Percentiles rank a stretch among this genome's conserved stretches.
Evolutionary conservation across 2,113 vertebrate genomes (phyloP).

Genomic region (Neofelis nebulosa): DNA sequence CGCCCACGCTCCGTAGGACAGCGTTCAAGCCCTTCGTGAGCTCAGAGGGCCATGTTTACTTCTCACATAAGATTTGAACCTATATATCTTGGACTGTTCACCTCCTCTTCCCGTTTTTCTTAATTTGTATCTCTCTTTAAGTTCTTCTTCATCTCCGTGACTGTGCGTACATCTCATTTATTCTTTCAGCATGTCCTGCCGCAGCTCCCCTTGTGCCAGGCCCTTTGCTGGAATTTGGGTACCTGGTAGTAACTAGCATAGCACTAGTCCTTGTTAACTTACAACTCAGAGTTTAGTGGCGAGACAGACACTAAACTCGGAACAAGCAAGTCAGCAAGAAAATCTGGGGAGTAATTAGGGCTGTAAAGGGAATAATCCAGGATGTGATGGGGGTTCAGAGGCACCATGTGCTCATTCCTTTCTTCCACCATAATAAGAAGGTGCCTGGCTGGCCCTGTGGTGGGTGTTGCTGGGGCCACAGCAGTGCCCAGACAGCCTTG

Average conservation of each 20-base stretch:
- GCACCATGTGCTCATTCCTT: background rate
- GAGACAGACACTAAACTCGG: background rate
- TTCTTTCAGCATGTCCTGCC: background rate
- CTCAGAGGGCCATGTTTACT: background rate
- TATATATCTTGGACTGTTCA: background rate
- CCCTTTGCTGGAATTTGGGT: background rate
- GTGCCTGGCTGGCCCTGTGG: background rate
- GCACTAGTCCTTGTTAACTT: background rate
- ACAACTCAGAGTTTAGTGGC: background rate
- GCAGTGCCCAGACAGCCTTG: background rate
- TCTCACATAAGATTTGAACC: background rate
- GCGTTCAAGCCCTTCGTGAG: background rate
- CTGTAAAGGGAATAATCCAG: background rate
- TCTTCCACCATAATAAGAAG: background rate
- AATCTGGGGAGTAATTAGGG: background rate
- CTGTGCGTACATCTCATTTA: background rate
- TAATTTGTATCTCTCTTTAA: background rate
- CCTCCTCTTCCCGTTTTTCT: background rate
- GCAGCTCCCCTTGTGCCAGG: background rate
- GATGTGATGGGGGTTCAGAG: background rate
- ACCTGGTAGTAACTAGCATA: background rate
- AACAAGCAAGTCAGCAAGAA: background rate
- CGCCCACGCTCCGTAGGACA: background rate
- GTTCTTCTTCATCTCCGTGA: background rate
- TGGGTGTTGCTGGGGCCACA: background rate